Conservation (phyloP, 2,797 vertebrate species). For the Acanthurus tractus region DNA sequence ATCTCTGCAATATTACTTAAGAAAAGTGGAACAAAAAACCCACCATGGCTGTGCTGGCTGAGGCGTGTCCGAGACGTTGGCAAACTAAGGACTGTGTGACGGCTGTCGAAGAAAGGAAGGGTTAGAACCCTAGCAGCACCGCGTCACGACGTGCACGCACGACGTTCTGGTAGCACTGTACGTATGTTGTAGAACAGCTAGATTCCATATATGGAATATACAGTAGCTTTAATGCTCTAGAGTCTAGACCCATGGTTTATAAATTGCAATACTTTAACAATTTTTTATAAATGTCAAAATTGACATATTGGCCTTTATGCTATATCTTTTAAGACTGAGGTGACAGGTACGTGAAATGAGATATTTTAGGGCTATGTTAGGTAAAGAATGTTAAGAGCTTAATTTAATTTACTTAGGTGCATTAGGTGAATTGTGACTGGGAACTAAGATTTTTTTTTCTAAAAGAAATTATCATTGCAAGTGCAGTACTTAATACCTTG, state of each 20-base stretch:
- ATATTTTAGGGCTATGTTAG: background rate
- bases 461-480: background rate
- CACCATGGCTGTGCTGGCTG: slow-evolving; percentile 77
- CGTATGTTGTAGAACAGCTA: background rate
- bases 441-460: background rate
- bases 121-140: background rate
- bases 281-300: too few species aligned
- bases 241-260: too few species aligned
- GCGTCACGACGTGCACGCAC: slow-evolving; percentile 68
- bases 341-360: background rate
- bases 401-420: background rate
- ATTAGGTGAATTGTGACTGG: too few species aligned
- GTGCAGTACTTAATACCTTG: background rate
- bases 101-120: slow-evolving; percentile 22
- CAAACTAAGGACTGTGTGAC: slow-evolving; percentile 74
- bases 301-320: background rate
- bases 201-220: slow-evolving; percentile 68
- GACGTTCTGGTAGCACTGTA: background rate
- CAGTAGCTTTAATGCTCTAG: too few species aligned
- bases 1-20: rapidly evolving
- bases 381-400: background rate
- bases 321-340: background rate
- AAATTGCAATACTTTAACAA: too few species aligned
- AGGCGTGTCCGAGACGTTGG: slow-evolving; percentile 69
- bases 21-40: slow-evolving; percentile 50